These are phyloP conservation scores for Caenorhabditis sulstoni DNA, from an alignment of 2,888 invertebrate genomes.

Conservation along the genomic window DNA sequence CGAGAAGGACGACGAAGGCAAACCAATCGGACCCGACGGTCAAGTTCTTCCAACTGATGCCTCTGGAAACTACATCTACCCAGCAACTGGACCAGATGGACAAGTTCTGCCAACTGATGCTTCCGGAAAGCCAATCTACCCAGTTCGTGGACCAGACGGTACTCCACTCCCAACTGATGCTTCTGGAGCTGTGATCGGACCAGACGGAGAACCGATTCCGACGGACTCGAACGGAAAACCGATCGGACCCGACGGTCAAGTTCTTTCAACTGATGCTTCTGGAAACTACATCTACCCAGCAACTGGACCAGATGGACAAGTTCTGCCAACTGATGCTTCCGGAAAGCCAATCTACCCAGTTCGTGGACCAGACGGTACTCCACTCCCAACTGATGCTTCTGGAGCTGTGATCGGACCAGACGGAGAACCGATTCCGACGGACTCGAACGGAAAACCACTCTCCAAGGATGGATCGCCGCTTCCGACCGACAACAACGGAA, in stretches of 20 bases:
- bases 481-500: slow-evolving; percentile 48
- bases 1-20: slow-evolving; percentile 48
- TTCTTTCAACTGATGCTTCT: not conserved
- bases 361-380: slow-evolving; percentile 26
- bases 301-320: too few relatives aligned
- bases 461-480: slow-evolving; percentile 60
- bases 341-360: slow-evolving; percentile 27
- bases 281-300: too few relatives aligned
- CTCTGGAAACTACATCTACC: too few relatives aligned
- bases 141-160: slow-evolving; percentile 34
- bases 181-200: slow-evolving; percentile 43
- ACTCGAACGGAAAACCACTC: slow-evolving; percentile 43
- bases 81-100: too few relatives aligned
- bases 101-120: too few relatives aligned
- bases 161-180: slow-evolving; percentile 65
- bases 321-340: too few relatives aligned
- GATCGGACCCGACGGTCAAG: slow-evolving; percentile 65
- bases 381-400: slow-evolving; percentile 64
- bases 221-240: slow-evolving; percentile 50
- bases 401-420: slow-evolving; percentile 48
- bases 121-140: slow-evolving; percentile 9
- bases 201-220: slow-evolving; percentile 39
- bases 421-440: slow-evolving; percentile 48
- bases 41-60: slow-evolving; percentile 11
- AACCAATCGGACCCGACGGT: slow-evolving; percentile 67